Evolutionary conservation across 2,888 invertebrate species (phyloP), one percentile per base, ranked within the genome.

Genomic region (Hypercompe scribonia): DNA sequence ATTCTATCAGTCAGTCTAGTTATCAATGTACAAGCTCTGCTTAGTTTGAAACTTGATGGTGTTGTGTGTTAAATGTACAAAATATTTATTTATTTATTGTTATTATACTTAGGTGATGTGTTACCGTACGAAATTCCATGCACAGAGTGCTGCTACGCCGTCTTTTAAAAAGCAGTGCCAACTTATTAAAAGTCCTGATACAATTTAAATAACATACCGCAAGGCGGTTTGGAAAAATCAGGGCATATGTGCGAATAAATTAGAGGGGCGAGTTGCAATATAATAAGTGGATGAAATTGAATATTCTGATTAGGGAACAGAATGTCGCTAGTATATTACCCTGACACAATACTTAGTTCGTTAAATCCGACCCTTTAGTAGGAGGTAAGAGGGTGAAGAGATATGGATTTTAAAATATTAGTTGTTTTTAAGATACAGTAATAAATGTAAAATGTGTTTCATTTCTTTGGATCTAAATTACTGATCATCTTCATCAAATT

Each of bases 281-380:
- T 89, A 90, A 89, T 90, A 90, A 91, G 90, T 91, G 90, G 89
- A 86, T 92, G 91, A 89, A 90, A 93, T 91, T 92, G 92, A 94
- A 94, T 94, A 93, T 91, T 91, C 88, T 94, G 92, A 94, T 95
- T 91, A 92, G 88, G 83, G 86, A 75, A 72, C 82, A 84, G 83
- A 88, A 84, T 86, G 87, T 81, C 79, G 81, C 80, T 78, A 80
- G 81, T 79, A 81, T 81, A 85, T 83, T 81, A 81, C 83, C 78
- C 77, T 78, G 80, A 79, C 86, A 92, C 92, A 91, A 93, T 92
- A 58, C 87, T 84, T 91, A 90, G 91, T 93, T 94, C 91, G 89
- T 93, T 93, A 94, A 92, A 92, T 89, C 87, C 88, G 85, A 89
- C 88, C 89, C 86, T 69, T 69, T 36, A 69, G 31, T 69, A 11